Base-by-base conservation (phyloP, 2,888 invertebrate genomes). In the Drosophila birchii region DNA sequence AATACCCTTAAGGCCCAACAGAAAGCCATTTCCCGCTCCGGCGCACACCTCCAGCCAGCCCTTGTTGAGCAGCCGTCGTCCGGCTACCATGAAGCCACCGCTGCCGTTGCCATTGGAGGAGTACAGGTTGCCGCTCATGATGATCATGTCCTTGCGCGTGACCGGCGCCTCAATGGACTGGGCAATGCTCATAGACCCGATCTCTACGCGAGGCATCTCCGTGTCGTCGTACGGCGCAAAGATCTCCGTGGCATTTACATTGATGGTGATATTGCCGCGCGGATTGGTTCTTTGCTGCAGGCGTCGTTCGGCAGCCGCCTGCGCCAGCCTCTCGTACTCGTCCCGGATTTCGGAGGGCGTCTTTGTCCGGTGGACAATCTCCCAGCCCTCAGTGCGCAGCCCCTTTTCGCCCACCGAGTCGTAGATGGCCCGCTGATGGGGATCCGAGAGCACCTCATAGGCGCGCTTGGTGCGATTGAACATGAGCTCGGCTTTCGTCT, bases 311-410 rank as follows among this genome's bases (percentile, higher is more conserved):
- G 98, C 98, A 72, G 96, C 94, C 88, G 97, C 97, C 78, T 96
- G 95, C 20, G 96, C 96, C 61, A 96, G 91, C 75, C 97, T 95
- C 93, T 99, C 98, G 94, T 98, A 99, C 93, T 99, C 99, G 72
- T 98, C 98, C 66, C 98, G 94, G 68, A 99, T 99, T 94, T 99
- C 99, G 80, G 97, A 95, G 3, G 99, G 98, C 4, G 98, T 98
- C 91, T 96, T 96, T 2, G 97, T 97, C 41, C 98, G 94, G 87
- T 97, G 96, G 36, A 99, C 96, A 38, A 99, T 94, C 93, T 99
- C 98, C 98, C 98, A 98, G 61, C 98, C 98, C 88, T 98, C 97
- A 0, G 98, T 97, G 92, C 98, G 96, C 34, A 99, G 93, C 0
- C 99, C 99, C 89, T 96, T 95, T 61, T 96, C 95, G n/a, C 98